A percentile compares a stretch with the other conserved stretches of the same genome.
Conservation (phyloP, 2,888 invertebrate species). For the Malacosoma neustria region DNA sequence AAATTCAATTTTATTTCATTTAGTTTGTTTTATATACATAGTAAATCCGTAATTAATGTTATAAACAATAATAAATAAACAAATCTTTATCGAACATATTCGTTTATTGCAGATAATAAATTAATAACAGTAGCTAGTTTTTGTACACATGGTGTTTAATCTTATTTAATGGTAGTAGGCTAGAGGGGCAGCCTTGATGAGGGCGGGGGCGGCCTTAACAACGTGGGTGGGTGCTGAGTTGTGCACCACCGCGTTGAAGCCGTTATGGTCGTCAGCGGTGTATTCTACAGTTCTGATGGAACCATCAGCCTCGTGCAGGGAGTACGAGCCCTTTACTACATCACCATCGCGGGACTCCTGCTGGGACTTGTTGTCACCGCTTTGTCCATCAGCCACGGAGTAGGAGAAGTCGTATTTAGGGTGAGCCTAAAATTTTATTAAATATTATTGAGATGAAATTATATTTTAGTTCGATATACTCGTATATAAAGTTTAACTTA, state of each 20-base stretch:
- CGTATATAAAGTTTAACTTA: background rate
- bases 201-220: slow-evolving; percentile 24
- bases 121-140: too few species aligned
- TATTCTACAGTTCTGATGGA: slow-evolving; percentile 53
- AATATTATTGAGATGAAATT: background rate
- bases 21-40: too few species aligned
- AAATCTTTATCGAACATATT: too few species aligned
- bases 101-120: too few species aligned
- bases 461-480: background rate
- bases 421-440: slow-evolving; percentile 20
- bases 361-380: slow-evolving; percentile 49
- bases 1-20: too few species aligned
- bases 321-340: slow-evolving; percentile 49
- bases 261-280: slow-evolving; percentile 42
- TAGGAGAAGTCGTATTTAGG: slow-evolving; percentile 57
- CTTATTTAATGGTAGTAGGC: slow-evolving; percentile 20
- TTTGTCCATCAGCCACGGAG: slow-evolving; percentile 55
- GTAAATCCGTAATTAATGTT: too few species aligned
- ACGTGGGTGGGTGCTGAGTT: slow-evolving; percentile 30
- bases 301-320: slow-evolving; percentile 56
- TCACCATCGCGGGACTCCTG: slow-evolving; percentile 37
- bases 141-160: too few species aligned
- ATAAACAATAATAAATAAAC: too few species aligned
- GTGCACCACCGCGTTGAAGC: slow-evolving; percentile 37
- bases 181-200: slow-evolving; percentile 24